Evolutionary conservation across 1,140 invertebrate species (phyloP).

Genomic region (Ephestia elutella): DNA sequence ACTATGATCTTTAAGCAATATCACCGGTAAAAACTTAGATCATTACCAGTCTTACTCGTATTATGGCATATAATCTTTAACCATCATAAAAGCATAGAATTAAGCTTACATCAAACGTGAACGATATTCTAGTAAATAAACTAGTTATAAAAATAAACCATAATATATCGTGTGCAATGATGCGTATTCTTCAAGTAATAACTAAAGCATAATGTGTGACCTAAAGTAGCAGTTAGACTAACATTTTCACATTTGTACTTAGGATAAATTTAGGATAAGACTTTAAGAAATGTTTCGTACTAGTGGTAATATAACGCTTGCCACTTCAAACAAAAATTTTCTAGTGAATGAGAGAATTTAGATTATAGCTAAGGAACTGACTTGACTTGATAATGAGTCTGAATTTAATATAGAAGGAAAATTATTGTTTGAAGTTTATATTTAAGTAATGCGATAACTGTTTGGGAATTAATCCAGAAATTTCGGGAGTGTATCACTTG

Average conservation of each 20-base stretch:
- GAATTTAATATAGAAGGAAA: slow-evolving; percentile 40
- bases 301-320: slow-evolving; percentile 27
- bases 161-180: neutral
- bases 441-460: neutral
- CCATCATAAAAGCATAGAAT: neutral
- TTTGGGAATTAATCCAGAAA: neutral
- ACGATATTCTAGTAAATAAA: too few species aligned
- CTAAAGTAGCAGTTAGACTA: slow-evolving; percentile 36
- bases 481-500: neutral
- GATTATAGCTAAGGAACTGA: slow-evolving; percentile 41
- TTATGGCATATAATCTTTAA: neutral
- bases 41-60: neutral
- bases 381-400: slow-evolving; percentile 41
- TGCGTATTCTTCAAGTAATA: slow-evolving; percentile 2
- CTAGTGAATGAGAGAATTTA: slow-evolving; percentile 24
- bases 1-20: neutral
- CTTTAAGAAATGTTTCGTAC: slow-evolving; percentile 22
- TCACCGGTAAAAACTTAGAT: too few species aligned
- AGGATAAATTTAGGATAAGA: slow-evolving; percentile 47
- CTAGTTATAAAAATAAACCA: too few species aligned
- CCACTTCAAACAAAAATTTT: slow-evolving; percentile 58
- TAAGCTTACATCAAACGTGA: neutral
- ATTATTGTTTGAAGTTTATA: slow-evolving; percentile 54
- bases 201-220: slow-evolving; percentile 12
- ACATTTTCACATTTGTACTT: slow-evolving; percentile 61